Conservation (phyloP, 64 coral and sea anemone genomes). For the Dendrophyllia cribrosa region DNA sequence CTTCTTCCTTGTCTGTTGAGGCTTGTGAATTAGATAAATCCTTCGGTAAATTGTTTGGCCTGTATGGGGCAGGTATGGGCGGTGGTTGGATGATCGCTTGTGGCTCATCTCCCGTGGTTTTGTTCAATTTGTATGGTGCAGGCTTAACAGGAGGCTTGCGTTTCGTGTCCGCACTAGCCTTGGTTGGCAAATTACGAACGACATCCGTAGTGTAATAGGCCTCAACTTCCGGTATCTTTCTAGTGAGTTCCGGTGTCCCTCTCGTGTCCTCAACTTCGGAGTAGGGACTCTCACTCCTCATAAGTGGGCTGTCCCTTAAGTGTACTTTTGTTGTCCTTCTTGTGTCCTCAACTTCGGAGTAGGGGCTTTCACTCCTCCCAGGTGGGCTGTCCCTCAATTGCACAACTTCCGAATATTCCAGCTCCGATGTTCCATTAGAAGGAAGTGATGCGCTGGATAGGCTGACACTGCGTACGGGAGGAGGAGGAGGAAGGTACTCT, state of each 20-base stretch:
- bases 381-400: not conserved
- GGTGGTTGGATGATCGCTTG: not conserved
- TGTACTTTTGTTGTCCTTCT: not conserved
- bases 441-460: not conserved
- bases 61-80: not conserved
- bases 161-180: not conserved
- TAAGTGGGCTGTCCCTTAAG: not conserved
- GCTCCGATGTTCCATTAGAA: not conserved
- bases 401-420: slow-evolving; percentile 19
- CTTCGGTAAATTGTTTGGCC: not conserved
- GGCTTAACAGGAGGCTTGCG: slow-evolving; percentile 36
- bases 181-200: not conserved
- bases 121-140: slow-evolving; percentile 5
- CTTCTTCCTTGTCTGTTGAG: not conserved
- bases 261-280: not conserved
- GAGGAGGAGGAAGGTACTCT: not conserved
- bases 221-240: not conserved
- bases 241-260: too few species aligned
- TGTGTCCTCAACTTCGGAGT: slow-evolving; percentile 14
- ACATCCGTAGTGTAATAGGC: slow-evolving; percentile 28
- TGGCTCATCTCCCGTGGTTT: not conserved
- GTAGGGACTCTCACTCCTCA: not conserved
- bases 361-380: slow-evolving; percentile 8
- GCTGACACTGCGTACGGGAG: not conserved
- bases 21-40: not conserved